Conservation (phyloP, 2,113 vertebrate genomes). For the Lates calcarifer region DNA sequence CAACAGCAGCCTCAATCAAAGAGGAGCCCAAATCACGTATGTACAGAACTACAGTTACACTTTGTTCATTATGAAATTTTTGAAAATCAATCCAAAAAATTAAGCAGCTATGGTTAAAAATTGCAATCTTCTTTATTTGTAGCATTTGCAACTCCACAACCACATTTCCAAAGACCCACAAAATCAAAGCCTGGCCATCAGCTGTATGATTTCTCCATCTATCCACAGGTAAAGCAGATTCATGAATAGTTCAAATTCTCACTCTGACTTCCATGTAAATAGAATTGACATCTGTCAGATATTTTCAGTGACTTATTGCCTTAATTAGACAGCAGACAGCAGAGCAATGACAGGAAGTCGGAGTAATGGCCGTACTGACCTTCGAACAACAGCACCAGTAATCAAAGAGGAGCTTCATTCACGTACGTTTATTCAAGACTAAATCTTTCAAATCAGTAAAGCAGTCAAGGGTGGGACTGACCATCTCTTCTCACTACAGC, state of each 20-base stretch:
- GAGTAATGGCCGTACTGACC: neutral
- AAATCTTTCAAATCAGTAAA: neutral
- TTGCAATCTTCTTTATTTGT: neutral
- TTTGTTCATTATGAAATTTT: neutral
- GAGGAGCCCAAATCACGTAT: conserved; percentile 21
- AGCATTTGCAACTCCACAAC: neutral
- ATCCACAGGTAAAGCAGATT: conserved; percentile 17
- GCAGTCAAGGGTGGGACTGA: neutral
- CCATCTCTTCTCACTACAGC: neutral
- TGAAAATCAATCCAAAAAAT: neutral
- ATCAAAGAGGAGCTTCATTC: conserved; percentile 21
- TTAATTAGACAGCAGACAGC: accelerated
- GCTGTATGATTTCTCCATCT: neutral
- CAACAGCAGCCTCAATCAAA: conserved; percentile 2
- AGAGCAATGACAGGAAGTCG: neutral
- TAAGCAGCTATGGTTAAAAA: neutral
- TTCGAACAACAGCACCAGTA: neutral
- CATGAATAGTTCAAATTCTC: neutral
- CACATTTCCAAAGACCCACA: neutral
- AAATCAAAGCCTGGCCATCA: neutral
- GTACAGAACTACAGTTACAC: neutral
- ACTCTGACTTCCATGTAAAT: neutral
- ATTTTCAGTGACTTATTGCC: neutral
- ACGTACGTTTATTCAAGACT: conserved; percentile 1
- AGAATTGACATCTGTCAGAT: neutral